Conservation (phyloP, 2,888 invertebrate genomes). For the Cosmia trapezina region DNA sequence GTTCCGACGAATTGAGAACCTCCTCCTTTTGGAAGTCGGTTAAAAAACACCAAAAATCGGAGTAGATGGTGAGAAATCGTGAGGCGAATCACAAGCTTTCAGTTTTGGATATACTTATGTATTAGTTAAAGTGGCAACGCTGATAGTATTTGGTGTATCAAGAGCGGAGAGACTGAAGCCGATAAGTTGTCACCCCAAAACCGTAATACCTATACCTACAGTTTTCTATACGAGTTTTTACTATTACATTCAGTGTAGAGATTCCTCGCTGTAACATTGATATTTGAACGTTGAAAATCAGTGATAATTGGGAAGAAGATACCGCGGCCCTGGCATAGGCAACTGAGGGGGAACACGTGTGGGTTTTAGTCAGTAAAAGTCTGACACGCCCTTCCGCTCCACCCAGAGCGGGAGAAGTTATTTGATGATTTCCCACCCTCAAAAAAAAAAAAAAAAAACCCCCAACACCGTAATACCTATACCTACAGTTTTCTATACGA, state of each 20-base stretch:
- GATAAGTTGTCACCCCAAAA: too few relatives aligned
- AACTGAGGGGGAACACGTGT: too few relatives aligned
- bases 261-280: not conserved
- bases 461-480: not conserved
- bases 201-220: not conserved
- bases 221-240: not conserved
- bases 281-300: not conserved
- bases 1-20: too few relatives aligned
- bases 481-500: not conserved
- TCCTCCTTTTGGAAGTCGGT: too few relatives aligned
- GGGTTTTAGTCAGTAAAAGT: too few relatives aligned
- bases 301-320: not conserved
- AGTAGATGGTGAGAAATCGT: too few relatives aligned
- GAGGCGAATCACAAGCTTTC: not conserved
- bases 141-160: not conserved
- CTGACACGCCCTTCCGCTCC: too few relatives aligned
- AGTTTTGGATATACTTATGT: not conserved
- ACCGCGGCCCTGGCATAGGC: too few relatives aligned
- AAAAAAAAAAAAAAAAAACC: too few relatives aligned
- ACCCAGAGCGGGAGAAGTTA: too few relatives aligned
- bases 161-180: not conserved
- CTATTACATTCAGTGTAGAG: not conserved
- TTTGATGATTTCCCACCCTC: too few relatives aligned
- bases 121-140: not conserved
- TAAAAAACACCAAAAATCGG: too few relatives aligned